Base-by-base conservation (phyloP, 1,140 invertebrate genomes). In the Potamilus streckersoni region DNA sequence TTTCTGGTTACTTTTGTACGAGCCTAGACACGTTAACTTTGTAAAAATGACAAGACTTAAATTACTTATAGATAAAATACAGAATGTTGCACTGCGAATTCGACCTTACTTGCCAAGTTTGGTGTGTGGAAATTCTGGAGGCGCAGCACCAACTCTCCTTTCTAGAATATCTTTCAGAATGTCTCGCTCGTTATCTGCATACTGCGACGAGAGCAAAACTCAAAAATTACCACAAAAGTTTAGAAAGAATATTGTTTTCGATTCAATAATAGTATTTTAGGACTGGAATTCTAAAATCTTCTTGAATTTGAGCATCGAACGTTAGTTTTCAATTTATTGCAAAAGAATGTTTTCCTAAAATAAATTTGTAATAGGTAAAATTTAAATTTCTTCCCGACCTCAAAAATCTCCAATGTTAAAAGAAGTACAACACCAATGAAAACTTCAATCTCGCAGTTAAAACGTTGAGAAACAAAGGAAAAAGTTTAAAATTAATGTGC, bases 171-270 rank as follows among this genome's bases (percentile, higher is more conserved):
- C 83, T 14, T 82, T 78, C n/a, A 84, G 80, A 23, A 87, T 74
- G 69, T 87, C 85, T n/a, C 79, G 73, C 75, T 87, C 85, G 19
- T 84, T 84, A 72, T 85, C 84, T 5, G 85, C 82, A 78, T 83
- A 86, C 85, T 86, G 77, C 3, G 73, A 78, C n/a, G 60, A 20
- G 19, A 74, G 23, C 49, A 67, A 60, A 17, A 55, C n/a, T 31
- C 49, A 58, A 17, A 19, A 16, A 20, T 17, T 49, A 55, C 12
- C 66, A 4, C 64, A 5, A 56, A 13, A 65, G 49, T 31, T 13
- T 56, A 59, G 58, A 13, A 78, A 60, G 56, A 56, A 23, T 70
- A 49, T 56, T 16, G 27, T 38, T 31, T 62, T 19, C 49, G 31
- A 58, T 23, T n/a, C 31, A 55, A 16, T 27, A 11, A 38, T 20